These are phyloP conservation scores for Sebastes iracundus DNA, from an alignment of 2,797 vertebrate genomes.

Conservation along the genomic window DNA sequence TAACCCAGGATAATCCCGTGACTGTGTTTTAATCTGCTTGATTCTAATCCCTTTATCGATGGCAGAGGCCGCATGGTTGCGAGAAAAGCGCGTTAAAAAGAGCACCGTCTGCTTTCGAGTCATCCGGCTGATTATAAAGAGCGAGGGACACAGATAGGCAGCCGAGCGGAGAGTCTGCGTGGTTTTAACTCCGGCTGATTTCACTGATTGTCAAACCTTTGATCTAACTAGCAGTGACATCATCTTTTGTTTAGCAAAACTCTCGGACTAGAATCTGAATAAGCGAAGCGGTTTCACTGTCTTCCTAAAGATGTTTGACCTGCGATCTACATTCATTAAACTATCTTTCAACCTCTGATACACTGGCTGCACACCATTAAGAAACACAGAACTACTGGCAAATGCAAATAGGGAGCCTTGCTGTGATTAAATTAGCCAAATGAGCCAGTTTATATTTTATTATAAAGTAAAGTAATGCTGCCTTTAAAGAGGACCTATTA, in stretches of 20 bases:
- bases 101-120: slow-evolving; percentile 38
- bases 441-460: neutral
- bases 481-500: neutral
- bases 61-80: slow-evolving; percentile 1
- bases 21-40: slow-evolving; percentile 66
- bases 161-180: neutral
- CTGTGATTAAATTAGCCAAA: neutral
- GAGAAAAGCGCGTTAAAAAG: slow-evolving; percentile 61
- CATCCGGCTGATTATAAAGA: slow-evolving; percentile 36
- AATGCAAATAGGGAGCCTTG: neutral
- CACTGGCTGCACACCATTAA: neutral
- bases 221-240: neutral
- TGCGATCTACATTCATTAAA: neutral
- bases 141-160: neutral
- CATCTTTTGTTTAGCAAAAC: neutral
- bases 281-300: neutral
- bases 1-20: slow-evolving; percentile 53
- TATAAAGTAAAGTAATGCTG: neutral
- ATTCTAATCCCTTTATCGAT: slow-evolving; percentile 68
- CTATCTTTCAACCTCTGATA: neutral
- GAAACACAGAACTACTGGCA: no score
- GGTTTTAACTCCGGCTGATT: neutral
- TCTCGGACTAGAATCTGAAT: neutral
- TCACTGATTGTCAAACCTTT: neutral
- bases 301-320: neutral